phyloP scores from a whole-genome alignment of 30 jellyfish, hydroid and myxozoan genomes.

The Hydractinia echinata region DNA sequence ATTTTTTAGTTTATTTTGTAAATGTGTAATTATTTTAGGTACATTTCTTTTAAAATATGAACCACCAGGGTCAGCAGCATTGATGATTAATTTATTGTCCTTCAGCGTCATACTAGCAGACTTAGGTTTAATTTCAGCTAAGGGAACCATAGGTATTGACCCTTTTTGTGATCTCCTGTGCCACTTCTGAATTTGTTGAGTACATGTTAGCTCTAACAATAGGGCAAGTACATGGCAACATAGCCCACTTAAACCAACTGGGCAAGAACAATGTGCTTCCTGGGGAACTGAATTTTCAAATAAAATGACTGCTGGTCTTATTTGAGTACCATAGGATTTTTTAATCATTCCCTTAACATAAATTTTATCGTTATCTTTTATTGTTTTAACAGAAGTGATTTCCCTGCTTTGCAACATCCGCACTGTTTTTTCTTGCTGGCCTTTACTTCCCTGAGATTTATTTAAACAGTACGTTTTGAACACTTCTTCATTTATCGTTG shows the following conservation, averaged over 20 bases:
- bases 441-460: conserved; percentile 18
- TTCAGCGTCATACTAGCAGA: conserved; percentile 17
- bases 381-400: conserved; percentile 29
- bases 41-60: conserved; percentile 16
- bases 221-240: neutral
- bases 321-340: conserved; percentile 32
- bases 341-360: conserved; percentile 23
- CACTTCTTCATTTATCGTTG: too few species aligned
- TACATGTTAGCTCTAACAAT: conserved; percentile 18
- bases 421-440: conserved; percentile 33
- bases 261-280: conserved; percentile 34
- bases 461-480: neutral
- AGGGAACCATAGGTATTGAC: conserved; percentile 38
- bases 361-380: conserved; percentile 9
- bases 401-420: conserved; percentile 22
- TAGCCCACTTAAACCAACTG: conserved; percentile 28
- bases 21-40: neutral
- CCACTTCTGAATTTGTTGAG: conserved; percentile 32
- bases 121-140: conserved; percentile 20
- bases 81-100: neutral
- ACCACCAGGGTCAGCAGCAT: conserved; percentile 6
- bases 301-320: conserved; percentile 25
- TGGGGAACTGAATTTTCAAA: conserved; percentile 22
- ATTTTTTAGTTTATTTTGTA: neutral
- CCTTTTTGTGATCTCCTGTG: conserved; percentile 33